Percentiles rank a stretch among this genome's conserved stretches.
Conservation (phyloP, 2,797 vertebrate species). For the Etheostoma perlongum region DNA sequence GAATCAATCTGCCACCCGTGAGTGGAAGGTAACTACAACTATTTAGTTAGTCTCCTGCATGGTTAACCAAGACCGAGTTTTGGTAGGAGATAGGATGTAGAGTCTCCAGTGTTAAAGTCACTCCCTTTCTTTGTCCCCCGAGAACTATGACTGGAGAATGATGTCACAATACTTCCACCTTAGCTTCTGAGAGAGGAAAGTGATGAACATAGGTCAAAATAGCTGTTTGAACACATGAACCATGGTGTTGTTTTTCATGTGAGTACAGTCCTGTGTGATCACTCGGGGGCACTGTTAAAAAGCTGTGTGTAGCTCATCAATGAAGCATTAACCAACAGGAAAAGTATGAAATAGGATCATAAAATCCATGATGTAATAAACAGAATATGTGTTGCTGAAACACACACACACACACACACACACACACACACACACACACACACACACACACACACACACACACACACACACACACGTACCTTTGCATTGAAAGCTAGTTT, state of each 20-base stretch:
- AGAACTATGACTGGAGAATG: not conserved
- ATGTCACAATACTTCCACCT: not conserved
- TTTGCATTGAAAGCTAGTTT: constrained; percentile 18
- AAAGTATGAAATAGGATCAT: not conserved
- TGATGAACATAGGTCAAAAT: not conserved
- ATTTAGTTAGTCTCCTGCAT: not conserved
- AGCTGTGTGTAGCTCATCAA: not conserved
- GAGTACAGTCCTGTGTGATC: not conserved
- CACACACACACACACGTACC: not conserved
- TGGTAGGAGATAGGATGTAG: not conserved
- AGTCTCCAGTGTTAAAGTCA: not conserved
- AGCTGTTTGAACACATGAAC: not conserved
- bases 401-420: not conserved
- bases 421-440: not conserved
- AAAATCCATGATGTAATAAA: not conserved
- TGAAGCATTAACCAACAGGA: not conserved
- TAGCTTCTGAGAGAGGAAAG: not conserved
- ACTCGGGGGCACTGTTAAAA: not conserved
- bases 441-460: not conserved
- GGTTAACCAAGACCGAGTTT: not conserved
- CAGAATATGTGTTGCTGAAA: not conserved
- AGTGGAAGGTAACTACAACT: not conserved
- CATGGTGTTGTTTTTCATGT: not conserved
- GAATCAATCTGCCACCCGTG: not conserved
- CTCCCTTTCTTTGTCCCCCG: not conserved